Evolutionary conservation across 1,140 invertebrate genomes (phyloP).

Genomic region (Anadara kagoshimensis): DNA sequence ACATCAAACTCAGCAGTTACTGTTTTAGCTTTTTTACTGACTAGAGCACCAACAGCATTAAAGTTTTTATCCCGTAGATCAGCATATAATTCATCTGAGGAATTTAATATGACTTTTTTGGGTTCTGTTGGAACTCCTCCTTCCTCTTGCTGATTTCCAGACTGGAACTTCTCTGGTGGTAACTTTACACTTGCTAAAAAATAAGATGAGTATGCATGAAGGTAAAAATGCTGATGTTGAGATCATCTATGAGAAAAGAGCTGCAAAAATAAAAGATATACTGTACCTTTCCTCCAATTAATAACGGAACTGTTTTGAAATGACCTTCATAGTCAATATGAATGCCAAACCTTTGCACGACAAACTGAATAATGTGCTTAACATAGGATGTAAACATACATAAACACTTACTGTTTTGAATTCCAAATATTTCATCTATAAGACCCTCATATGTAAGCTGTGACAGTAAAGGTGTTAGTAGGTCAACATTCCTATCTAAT

Average conservation of each 20-base stretch:
- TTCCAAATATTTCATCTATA: slow-evolving; percentile 90
- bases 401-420: slow-evolving; percentile 80
- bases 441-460: slow-evolving; percentile 98
- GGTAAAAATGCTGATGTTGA: neutral
- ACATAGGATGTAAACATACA: too few species aligned
- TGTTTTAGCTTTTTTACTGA: slow-evolving; percentile 90
- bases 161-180: slow-evolving; percentile 86
- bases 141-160: slow-evolving; percentile 43
- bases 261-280: neutral
- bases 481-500: slow-evolving; percentile 91
- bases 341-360: too few species aligned
- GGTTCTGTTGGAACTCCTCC: slow-evolving; percentile 78
- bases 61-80: slow-evolving; percentile 95
- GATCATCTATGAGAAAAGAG: too few species aligned
- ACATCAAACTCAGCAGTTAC: slow-evolving; percentile 88
- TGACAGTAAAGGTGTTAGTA: slow-evolving; percentile 92
- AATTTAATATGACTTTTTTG: slow-evolving; percentile 92
- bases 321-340: too few species aligned
- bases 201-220: slow-evolving; percentile 30
- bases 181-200: slow-evolving; percentile 85
- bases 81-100: slow-evolving; percentile 90
- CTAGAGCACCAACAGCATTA: slow-evolving; percentile 88
- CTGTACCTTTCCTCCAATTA: too few species aligned
- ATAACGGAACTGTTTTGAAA: too few species aligned
- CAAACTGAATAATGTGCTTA: too few species aligned